Evolutionary conservation across 2,888 invertebrate genomes (phyloP).

Genomic region (Spilosoma lubricipeda): DNA sequence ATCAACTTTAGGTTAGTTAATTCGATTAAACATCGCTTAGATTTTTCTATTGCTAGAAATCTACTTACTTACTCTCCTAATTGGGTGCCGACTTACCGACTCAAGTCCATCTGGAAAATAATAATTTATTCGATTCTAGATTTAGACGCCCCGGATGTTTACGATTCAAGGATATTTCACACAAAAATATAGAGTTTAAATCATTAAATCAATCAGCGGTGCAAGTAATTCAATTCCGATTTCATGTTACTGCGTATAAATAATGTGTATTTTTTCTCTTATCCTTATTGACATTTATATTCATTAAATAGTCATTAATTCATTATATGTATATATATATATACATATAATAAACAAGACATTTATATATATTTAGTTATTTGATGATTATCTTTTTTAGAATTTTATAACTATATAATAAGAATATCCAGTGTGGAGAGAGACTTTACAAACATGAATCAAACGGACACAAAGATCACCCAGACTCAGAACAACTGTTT

Average conservation of each 20-base stretch:
- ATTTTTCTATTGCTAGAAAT: not conserved
- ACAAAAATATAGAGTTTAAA: not conserved
- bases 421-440: too few relatives aligned
- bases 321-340: too few relatives aligned
- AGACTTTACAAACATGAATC: too few relatives aligned
- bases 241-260: not conserved
- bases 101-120: not conserved
- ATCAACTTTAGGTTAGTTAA: not conserved
- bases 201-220: not conserved
- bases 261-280: not conserved
- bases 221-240: not conserved
- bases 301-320: not conserved
- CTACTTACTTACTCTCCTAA: too few relatives aligned
- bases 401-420: too few relatives aligned
- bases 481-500: too few relatives aligned
- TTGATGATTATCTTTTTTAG: too few relatives aligned
- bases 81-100: too few relatives aligned
- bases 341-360: too few relatives aligned
- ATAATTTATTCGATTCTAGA: not conserved
- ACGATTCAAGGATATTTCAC: not conserved
- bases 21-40: not conserved
- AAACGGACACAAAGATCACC: too few relatives aligned
- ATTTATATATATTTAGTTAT: too few relatives aligned
- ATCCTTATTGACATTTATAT: not conserved
- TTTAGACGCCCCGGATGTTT: too few relatives aligned